Evolutionary conservation across 1,140 invertebrate species (phyloP), one percentile per base, ranked within the genome.

Genomic region (Listronotus oregonensis): DNA sequence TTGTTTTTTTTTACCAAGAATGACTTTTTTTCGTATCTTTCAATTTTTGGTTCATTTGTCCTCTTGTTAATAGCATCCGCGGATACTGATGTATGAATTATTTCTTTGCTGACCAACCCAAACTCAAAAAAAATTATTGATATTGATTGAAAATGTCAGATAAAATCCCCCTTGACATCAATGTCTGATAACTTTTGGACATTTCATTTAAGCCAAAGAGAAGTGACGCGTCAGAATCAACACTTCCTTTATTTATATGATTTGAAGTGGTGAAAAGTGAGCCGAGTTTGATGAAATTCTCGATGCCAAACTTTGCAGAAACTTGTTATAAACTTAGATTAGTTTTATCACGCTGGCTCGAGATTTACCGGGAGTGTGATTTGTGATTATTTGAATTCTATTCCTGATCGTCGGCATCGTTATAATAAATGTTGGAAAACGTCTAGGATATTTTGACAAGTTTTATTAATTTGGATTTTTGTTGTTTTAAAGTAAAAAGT

Each of bases 321-420:
- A 68, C 66, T 68, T 68, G 66, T 68, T 68, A 57, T 46, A 68
- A 68, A 68, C 59, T 68, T 68, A 64, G 66, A 68, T 68, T 68
- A 68, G 59, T 68, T 68, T 62, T 62, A 68, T 68, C 66, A 56
- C 54, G 56, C 21, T 40, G 42, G 12, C 47, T 15, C 11, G 57
- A 54, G 32, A 17, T 27, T 39, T 55, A 54, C 51, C 49, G 40
- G 18, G 17, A 40, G 37, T 46, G 27, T 57, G 51, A 67, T 67
- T 57, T 57, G 42, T 42, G 65, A 67, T 67, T 67, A 67, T 67
- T 57, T 43, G 51, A 46, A 51, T 49, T 49, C 18, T 49, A 49
- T 49, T 49, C 46, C 17, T 49, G 46, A 49, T 49, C 46, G 46
- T 9, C 7, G 15, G 46, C 46, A 49, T 49, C 15, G 46, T 18